Evolutionary conservation across 2,113 vertebrate genomes (phyloP).

Genomic region (Seriola dumerili): DNA sequence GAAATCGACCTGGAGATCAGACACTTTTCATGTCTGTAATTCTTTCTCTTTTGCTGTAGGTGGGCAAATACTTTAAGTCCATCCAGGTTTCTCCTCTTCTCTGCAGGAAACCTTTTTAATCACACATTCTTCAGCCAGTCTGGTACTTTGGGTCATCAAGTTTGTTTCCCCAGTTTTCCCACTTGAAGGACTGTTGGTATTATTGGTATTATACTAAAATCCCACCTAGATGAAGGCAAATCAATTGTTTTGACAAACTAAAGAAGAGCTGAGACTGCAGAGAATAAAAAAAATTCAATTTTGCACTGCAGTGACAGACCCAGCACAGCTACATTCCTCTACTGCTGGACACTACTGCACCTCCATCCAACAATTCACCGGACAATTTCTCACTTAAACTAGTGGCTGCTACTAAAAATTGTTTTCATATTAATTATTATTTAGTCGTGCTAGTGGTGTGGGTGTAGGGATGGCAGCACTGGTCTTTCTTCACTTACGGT

Average conservation of each 20-base stretch:
- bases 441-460: background rate
- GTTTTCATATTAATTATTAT: background rate
- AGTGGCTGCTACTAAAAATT: background rate
- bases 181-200: conserved; percentile 10
- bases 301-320: no score
- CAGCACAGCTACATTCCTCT: no score
- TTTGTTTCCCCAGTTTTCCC: background rate
- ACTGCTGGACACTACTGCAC: no score
- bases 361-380: background rate
- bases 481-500: no score
- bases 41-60: no score
- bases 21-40: no score
- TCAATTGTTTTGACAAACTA: background rate
- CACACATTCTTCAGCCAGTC: no score
- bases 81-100: no score
- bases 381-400: background rate
- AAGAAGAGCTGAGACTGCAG: background rate
- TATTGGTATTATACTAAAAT: background rate
- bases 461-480: background rate
- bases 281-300: background rate
- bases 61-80: no score
- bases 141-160: background rate
- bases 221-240: background rate
- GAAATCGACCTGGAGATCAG: no score
- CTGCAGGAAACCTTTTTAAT: no score